Percentiles rank a stretch among this genome's conserved stretches.
Evolutionary conservation across 2,888 invertebrate genomes (phyloP).

Genomic region (Mythimna ferrago): DNA sequence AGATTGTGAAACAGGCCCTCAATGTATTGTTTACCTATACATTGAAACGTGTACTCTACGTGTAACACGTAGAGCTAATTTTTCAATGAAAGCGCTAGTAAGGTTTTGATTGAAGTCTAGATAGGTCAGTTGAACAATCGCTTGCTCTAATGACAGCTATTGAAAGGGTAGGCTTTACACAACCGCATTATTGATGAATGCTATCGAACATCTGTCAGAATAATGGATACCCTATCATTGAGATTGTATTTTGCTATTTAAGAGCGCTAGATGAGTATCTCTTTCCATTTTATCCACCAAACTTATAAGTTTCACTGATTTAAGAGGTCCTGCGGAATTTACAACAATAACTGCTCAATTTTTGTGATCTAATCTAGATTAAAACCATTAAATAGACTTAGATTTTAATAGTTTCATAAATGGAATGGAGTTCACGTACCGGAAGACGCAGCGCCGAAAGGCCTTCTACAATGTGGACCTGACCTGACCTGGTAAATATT

Average conservation of each 20-base stretch:
- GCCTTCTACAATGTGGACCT: no score
- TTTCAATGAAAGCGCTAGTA: background rate
- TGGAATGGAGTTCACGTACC: no score
- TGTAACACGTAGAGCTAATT: background rate
- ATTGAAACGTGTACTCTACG: no score
- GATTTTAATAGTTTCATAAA: conserved; percentile 21
- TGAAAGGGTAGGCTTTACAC: conserved; percentile 1
- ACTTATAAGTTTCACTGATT: background rate
- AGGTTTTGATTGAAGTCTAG: background rate
- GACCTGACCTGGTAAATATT: no score
- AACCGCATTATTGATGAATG: background rate
- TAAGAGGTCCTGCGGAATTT: background rate
- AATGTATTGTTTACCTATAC: no score
- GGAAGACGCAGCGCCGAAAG: no score
- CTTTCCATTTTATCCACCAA: background rate
- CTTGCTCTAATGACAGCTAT: conserved; percentile 1
- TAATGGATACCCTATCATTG: background rate
- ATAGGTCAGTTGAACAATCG: background rate
- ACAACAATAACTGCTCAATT: background rate
- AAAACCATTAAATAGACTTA: conserved; percentile 1
- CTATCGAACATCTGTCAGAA: background rate
- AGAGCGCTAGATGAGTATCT: background rate
- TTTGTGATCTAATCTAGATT: background rate
- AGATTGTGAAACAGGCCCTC: no score
- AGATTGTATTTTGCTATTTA: background rate